A percentile compares a stretch with the other conserved stretches of the same genome.
Evolutionary conservation across 2,113 vertebrate genomes (phyloP).

Genomic region (Nibea albiflora): DNA sequence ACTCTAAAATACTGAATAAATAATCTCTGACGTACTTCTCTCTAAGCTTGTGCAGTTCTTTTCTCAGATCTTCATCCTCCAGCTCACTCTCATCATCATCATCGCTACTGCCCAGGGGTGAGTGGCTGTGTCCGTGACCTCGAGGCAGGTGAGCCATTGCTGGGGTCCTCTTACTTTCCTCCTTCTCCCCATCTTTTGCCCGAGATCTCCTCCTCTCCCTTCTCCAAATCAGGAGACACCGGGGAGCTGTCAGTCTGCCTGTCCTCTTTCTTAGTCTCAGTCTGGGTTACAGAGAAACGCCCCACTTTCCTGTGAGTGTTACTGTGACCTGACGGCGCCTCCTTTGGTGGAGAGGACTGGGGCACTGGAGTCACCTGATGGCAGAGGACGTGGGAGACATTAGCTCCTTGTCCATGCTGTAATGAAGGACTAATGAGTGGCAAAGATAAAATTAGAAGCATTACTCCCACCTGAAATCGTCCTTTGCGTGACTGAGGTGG

Average conservation of each 20-base stretch:
- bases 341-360: slow-evolving; percentile 70
- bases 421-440: neutral
- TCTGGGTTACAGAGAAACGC: slow-evolving; percentile 83
- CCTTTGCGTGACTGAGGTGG: slow-evolving; percentile 74
- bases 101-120: slow-evolving; percentile 89
- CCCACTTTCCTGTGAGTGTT: slow-evolving; percentile 81
- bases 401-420: neutral
- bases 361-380: slow-evolving; percentile 87
- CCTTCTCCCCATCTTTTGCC: slow-evolving; percentile 77
- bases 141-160: slow-evolving; percentile 60
- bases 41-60: slow-evolving; percentile 88
- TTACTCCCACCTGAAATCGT: slow-evolving; percentile 78
- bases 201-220: slow-evolving; percentile 78
- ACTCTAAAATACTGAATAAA: too few relatives aligned
- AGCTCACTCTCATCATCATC: slow-evolving; percentile 90
- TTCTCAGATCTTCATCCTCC: slow-evolving; percentile 90
- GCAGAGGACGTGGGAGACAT: slow-evolving; percentile 10
- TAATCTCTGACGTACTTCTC: slow-evolving; percentile 87
- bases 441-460: neutral
- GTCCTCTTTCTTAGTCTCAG: slow-evolving; percentile 74
- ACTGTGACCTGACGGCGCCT: slow-evolving; percentile 45
- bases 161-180: slow-evolving; percentile 76
- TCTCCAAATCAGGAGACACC: slow-evolving; percentile 76
- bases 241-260: slow-evolving; percentile 78
- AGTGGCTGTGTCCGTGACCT: slow-evolving; percentile 83